A percentile compares a stretch with the other conserved stretches of the same genome.
Conservation (phyloP, 2,888 invertebrate genomes). For the Apodemia zela region DNA sequence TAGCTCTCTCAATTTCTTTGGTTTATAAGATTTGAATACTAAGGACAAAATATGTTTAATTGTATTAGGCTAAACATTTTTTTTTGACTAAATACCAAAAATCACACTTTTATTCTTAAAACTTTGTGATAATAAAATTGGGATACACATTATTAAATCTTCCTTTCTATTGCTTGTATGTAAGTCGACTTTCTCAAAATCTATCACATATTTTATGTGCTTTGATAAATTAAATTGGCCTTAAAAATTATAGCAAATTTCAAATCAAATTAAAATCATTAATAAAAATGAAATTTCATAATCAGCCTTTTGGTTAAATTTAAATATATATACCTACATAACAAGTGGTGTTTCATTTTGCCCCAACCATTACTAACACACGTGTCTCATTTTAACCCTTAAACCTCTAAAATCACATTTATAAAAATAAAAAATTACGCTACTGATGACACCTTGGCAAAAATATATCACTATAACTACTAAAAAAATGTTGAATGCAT, state of each 20-base stretch:
- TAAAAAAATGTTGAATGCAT: background rate
- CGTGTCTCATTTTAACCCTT: constrained; percentile 12
- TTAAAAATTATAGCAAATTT: background rate
- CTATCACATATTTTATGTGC: no score
- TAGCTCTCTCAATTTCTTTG: no score
- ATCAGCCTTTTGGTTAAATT: constrained; percentile 6
- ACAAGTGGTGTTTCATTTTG: background rate
- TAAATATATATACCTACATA: background rate
- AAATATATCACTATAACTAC: background rate
- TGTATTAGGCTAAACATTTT: no score
- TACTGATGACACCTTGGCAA: constrained; percentile 13
- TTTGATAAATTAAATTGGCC: background rate
- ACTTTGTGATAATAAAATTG: no score
- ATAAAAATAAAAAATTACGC: constrained; percentile 3
- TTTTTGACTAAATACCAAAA: no score
- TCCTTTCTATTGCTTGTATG: no score
- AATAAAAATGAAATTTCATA: background rate
- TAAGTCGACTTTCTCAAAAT: no score
- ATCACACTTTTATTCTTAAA: no score
- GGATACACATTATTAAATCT: no score
- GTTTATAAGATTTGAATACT: no score
- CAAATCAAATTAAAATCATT: background rate
- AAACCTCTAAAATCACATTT: constrained; percentile 17
- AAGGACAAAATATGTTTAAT: no score
- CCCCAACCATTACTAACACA: background rate